Evolutionary conservation across 1,140 invertebrate genomes (phyloP).

Genomic region (Zaprionus gabonicus): DNA sequence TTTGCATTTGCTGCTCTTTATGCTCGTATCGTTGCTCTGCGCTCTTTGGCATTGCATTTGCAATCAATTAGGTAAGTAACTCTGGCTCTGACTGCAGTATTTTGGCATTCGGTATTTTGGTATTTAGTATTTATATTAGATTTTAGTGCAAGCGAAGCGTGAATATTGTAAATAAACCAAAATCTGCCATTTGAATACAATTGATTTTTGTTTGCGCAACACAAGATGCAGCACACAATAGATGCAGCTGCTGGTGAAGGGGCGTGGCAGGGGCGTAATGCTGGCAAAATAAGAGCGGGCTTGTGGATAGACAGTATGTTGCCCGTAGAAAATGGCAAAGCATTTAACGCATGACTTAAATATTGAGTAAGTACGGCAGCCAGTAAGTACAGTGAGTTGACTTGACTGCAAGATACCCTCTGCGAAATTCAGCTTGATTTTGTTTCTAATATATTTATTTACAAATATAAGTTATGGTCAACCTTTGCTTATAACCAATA

Average conservation of each 20-base stretch:
- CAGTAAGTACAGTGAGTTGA: not conserved
- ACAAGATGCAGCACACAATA: slow-evolving; percentile 44
- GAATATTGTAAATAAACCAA: slow-evolving; percentile 60
- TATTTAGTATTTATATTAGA: slow-evolving; percentile 24
- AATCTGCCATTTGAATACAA: slow-evolving; percentile 70
- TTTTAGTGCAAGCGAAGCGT: slow-evolving; percentile 1
- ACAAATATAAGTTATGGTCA: not conserved
- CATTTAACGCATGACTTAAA: slow-evolving; percentile 75
- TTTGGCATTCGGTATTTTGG: not conserved
- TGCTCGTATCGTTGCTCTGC: not conserved
- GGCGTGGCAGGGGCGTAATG: not conserved
- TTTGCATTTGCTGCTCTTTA: not conserved
- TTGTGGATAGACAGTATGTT: not conserved
- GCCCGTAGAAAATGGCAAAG: slow-evolving; percentile 66
- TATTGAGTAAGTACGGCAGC: slow-evolving; percentile 45
- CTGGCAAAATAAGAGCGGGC: not conserved
- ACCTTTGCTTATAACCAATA: not conserved
- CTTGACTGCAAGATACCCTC: not conserved
- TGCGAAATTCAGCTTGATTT: not conserved
- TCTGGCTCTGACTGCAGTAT: not conserved
- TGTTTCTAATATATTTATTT: not conserved
- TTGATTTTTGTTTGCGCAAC: slow-evolving; percentile 71
- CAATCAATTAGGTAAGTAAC: slow-evolving; percentile 62
- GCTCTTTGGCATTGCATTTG: not conserved
- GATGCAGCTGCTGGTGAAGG: slow-evolving; percentile 13